Base-by-base conservation (phyloP, 2,888 invertebrate genomes). In the Lamellibrachia columna region DNA sequence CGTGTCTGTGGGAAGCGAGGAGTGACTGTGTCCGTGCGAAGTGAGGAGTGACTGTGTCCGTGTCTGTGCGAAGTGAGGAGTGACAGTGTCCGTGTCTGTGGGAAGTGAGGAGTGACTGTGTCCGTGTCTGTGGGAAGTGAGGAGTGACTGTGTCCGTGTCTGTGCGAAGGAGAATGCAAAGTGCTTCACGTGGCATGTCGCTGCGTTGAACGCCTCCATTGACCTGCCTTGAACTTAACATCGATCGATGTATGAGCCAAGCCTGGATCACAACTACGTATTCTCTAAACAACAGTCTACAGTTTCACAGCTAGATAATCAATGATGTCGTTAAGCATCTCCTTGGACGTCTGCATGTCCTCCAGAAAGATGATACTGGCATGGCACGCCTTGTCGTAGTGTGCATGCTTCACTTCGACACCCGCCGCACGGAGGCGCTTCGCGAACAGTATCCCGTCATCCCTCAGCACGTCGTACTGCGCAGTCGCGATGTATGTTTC, bases 401-500 rank as follows among this genome's bases (percentile, higher is more conserved):
- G 94, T 4, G 95, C n/a, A 52, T 58, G 93, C 53, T 95, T 95
- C 0, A 96, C 95, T 55, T 95, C 95, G 8, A 96, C 95, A 1
- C 95, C 95, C 11, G 93, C 94, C 53, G 95, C 95, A 93, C 94
- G 93, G 91, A 96, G 94, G 93, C 96, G 94, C 60, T 95, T 94
- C 0, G 95, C 95, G 93, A 96, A 97, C 95, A 96, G 95, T 8
- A 96, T 94, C n/a, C 95, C 96, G 93, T 97, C 97, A 93, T 97
- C 96, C 6, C 96, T 94, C 11, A 96, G 95, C 4, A 96, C 95
- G 93, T 97, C 97, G 94, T 95, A 96, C 91, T 97, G 96, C 58
- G 96, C 96, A n/a, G 96, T 96, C 11, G 96, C 94, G 91, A 97
- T 94, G 92, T 96, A 96, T 1, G 96, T 95, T 58, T 95, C 94